phyloP scores from a whole-genome alignment of 2,113 vertebrate genomes.

The Guaruba guarouba region DNA sequence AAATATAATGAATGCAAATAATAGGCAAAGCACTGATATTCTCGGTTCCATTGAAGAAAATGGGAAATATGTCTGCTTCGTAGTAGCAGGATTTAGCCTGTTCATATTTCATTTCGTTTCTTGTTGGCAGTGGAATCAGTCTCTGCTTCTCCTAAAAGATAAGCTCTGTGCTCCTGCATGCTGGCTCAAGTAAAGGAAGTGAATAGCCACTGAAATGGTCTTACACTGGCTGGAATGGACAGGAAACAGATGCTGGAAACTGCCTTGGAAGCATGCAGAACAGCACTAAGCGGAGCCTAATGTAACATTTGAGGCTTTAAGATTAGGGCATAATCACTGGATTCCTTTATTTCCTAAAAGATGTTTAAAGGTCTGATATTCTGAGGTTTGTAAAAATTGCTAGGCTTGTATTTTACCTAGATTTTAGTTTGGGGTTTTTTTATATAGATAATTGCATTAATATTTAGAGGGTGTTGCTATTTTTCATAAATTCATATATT shows the following conservation, averaged over 20 bases:
- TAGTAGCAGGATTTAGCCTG: background rate
- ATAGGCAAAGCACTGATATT: background rate
- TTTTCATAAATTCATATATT: background rate
- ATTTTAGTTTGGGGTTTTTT: background rate
- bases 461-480: background rate
- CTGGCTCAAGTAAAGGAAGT: background rate
- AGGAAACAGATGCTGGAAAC: background rate
- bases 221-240: background rate
- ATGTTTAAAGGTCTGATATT: background rate
- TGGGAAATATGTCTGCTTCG: background rate
- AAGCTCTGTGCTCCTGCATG: background rate
- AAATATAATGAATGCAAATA: background rate
- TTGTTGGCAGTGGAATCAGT: background rate
- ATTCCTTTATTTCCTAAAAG: background rate
- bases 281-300: background rate
- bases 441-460: background rate
- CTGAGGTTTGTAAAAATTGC: background rate
- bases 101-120: background rate
- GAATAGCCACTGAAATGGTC: background rate
- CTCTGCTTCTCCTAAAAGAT: conserved; percentile 1
- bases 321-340: background rate
- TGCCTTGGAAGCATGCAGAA: background rate
- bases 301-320: background rate
- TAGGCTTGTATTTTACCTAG: background rate
- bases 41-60: background rate